Conservation (phyloP, 2,888 invertebrate genomes). For the Pseudoips prasinana region DNA sequence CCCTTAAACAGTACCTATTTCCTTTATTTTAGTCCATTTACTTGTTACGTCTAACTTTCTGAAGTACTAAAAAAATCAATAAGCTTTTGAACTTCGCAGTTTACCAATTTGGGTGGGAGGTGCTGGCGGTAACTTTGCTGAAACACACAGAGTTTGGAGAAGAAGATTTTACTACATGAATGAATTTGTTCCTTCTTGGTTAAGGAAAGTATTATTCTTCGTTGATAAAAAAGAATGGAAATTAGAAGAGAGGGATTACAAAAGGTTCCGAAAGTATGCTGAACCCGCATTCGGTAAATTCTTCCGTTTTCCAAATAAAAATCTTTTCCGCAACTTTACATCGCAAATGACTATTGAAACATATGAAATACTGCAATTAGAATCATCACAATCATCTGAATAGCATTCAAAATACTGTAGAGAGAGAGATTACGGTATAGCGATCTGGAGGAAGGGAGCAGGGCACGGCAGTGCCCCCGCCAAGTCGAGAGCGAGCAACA, state of each 20-base stretch:
- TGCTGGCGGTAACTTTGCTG: slow-evolving; percentile 42
- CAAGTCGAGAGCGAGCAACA: too few relatives aligned
- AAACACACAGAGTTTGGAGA: slow-evolving; percentile 54
- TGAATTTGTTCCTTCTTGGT: slow-evolving; percentile 55
- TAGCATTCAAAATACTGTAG: too few relatives aligned
- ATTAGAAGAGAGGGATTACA: slow-evolving; percentile 45
- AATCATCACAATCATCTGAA: too few relatives aligned
- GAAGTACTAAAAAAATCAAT: too few relatives aligned
- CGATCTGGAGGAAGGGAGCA: too few relatives aligned
- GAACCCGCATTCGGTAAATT: slow-evolving; percentile 58
- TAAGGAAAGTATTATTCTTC: slow-evolving; percentile 42
- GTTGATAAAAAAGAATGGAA: slow-evolving; percentile 52
- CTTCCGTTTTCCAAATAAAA: slow-evolving; percentile 43
- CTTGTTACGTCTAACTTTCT: too few relatives aligned
- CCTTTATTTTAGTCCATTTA: too few relatives aligned
- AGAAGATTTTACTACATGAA: slow-evolving; percentile 59
- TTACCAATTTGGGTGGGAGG: slow-evolving; percentile 57
- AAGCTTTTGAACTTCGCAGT: slow-evolving; percentile 26
- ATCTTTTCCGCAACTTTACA: slow-evolving; percentile 34
- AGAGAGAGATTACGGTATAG: too few relatives aligned
- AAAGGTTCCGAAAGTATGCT: slow-evolving; percentile 47
- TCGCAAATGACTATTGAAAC: slow-evolving; percentile 41
- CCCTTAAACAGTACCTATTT: too few relatives aligned
- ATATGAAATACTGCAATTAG: too few relatives aligned
- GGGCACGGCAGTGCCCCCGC: too few relatives aligned